Base-by-base conservation (phyloP, 2,797 vertebrate genomes). In the Spea hammondii region DNA sequence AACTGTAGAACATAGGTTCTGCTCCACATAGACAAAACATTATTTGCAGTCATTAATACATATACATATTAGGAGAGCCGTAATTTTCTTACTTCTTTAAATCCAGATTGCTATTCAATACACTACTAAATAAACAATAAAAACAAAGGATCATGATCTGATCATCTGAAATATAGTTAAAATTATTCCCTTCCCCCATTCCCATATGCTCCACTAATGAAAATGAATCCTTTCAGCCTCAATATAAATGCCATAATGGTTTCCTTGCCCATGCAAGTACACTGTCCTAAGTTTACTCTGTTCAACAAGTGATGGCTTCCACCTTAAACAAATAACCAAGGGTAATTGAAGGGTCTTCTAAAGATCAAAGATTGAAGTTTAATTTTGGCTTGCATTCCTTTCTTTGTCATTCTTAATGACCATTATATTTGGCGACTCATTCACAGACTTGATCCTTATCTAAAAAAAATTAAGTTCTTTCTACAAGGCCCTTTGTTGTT, bases 401-500 rank as follows among this genome's bases (percentile, higher is more conserved):
- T 70, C 57, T 50, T 70, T 74, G 70, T 77, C 64, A 50, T 57
- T 9, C 70, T 57, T 87, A 88, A 87, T 83, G 73, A n/a, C 83
- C 80, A 85, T 87, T 87, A 79, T 82, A 83, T 72, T 1, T 3
- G 78, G 51, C 60, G 68, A 69, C 82, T 84, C 80, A 76, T 84
- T 83, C 67, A 53, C 62, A 57, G 57, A 14, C 65, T 79, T 81
- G 81, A 83, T 84, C 80, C 78, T 82, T 83, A 69, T 77, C 86
- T 86, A 79, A 83, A 85, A 83, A 85, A 84, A 85, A 86, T 88
- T 89, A 88, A 88, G 80, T 88, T 82, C 78, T 78, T 87, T 84
- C 84, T 81, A 83, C 85, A 79, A 84, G 84, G 82, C 87, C 84
- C 74, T 86, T 84, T 11, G 4, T 79, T 4, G 0, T 83, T 85